Evolutionary conservation across 2,113 vertebrate genomes (phyloP).

Genomic region (Forbesichthys agassizii): DNA sequence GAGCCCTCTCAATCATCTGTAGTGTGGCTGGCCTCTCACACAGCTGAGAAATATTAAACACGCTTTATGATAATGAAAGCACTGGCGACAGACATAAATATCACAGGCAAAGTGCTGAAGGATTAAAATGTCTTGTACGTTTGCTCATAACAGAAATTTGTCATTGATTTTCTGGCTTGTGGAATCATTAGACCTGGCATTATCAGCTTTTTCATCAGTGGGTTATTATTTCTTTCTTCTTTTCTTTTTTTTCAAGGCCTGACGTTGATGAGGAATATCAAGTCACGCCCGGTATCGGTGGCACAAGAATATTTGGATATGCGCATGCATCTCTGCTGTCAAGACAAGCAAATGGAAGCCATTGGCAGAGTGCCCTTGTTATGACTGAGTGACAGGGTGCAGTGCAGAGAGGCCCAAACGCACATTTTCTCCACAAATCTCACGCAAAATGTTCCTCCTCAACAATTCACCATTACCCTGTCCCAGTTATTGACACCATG

Average conservation of each 20-base stretch:
- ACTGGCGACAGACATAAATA: constrained; percentile 64
- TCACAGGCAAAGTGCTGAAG: constrained; percentile 54
- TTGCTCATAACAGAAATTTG: constrained; percentile 62
- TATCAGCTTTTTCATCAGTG: constrained; percentile 59
- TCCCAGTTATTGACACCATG: constrained; percentile 60
- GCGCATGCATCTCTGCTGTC: constrained; percentile 28
- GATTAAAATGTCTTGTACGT: constrained; percentile 68
- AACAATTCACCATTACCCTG: constrained; percentile 57
- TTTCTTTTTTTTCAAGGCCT: not conserved
- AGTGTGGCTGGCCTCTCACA: constrained; percentile 59
- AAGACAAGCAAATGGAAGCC: constrained; percentile 43
- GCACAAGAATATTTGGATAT: constrained; percentile 19
- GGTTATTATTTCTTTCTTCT: constrained; percentile 14
- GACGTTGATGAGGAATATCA: constrained; percentile 17
- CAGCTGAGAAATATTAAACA: constrained; percentile 75
- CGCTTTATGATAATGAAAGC: constrained; percentile 73
- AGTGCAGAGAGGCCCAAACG: constrained; percentile 60
- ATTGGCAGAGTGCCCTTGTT: constrained; percentile 49
- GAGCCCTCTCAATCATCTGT: constrained; percentile 67
- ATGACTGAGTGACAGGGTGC: constrained; percentile 55
- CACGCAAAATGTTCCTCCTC: constrained; percentile 60
- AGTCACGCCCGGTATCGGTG: constrained; percentile 17
- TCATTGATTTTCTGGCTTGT: constrained; percentile 63
- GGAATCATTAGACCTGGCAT: constrained; percentile 49
- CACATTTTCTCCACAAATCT: constrained; percentile 62